Evolutionary conservation across 1,140 invertebrate species (phyloP), one percentile per base, ranked within the genome.

Genomic region (Psix sp.): DNA sequence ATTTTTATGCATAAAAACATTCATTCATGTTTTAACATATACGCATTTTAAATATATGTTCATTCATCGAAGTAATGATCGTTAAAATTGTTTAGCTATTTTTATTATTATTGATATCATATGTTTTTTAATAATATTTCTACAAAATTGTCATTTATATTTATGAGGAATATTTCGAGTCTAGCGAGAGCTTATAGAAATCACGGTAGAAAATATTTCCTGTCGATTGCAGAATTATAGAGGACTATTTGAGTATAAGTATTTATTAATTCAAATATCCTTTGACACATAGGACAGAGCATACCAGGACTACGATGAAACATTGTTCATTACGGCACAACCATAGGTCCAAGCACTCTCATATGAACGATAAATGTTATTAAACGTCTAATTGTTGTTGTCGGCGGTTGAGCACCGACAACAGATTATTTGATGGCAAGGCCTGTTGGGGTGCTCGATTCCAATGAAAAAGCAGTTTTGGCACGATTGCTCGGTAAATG

Each of bases 361-460:
- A 11, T 29, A 26, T 11, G 33, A 46, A 26, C 43, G 68, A 76
- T 78, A 74, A 81, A 77, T 54, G 77, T 45, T 62, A 71, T 73
- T 77, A 78, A 80, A 73, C 42, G 49, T 62, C 73, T 33, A 48
- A 79, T 80, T 77, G 74, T 75, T 67, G 51, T 39, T 57, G 65
- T 65, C 74, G 48, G 66, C 66, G 45, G 77, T 66, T 60, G 42
- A 60, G 46, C 51, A 31, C 18, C 48, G 38, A 21, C 56, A 46
- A 46, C 52, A 54, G 56, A 54, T 62, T 60, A 62, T 62, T 56
- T 54, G 10, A 48, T 26, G 42, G 18, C 17, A 20, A 43, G 43
- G 33, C 43, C 20, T 38, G 10, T 5, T 36, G 9, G 1, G 63
- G 43, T 40, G 36, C 43, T 45, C 45, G 39, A 35, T 68, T 17